Percentiles rank a stretch among this genome's conserved stretches.
Evolutionary conservation across 2,797 vertebrate genomes (phyloP).

Genomic region (Sebastes itinus): DNA sequence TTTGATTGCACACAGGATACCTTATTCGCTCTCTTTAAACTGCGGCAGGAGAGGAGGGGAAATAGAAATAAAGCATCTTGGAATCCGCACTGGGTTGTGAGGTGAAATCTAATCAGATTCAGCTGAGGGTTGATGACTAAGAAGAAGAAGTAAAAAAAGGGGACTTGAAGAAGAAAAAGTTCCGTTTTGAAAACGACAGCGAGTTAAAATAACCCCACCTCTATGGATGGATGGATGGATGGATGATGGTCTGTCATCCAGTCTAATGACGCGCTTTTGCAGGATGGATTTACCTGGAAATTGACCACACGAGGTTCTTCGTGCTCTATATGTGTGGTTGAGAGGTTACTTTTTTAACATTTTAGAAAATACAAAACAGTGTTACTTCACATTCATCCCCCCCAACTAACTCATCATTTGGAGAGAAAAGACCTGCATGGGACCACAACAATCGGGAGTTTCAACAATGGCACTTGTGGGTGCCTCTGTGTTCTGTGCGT

Average conservation of each 20-base stretch:
- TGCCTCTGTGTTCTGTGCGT: slow-evolving; percentile 44
- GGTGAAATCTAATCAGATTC: slow-evolving; percentile 94
- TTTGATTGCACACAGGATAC: slow-evolving; percentile 21
- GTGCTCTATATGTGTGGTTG: not conserved
- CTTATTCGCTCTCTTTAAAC: not conserved
- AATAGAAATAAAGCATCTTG: slow-evolving; percentile 75
- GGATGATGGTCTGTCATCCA: slow-evolving; percentile 40
- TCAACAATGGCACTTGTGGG: slow-evolving; percentile 73
- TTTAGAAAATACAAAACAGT: not conserved
- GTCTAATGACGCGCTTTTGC: slow-evolving; percentile 31
- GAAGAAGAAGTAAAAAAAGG: slow-evolving; percentile 37
- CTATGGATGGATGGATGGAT: slow-evolving; percentile 31
- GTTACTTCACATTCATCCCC: not conserved
- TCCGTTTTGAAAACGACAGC: slow-evolving; percentile 53
- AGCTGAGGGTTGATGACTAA: slow-evolving; percentile 67
- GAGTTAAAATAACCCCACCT: slow-evolving; percentile 39
- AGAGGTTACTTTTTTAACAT: slow-evolving; percentile 15
- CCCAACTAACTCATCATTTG: slow-evolving; percentile 16
- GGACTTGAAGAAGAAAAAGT: slow-evolving; percentile 75
- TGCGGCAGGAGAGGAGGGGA: slow-evolving; percentile 37
- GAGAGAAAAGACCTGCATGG: slow-evolving; percentile 16
- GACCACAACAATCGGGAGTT: slow-evolving; percentile 50
- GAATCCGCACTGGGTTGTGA: slow-evolving; percentile 95
- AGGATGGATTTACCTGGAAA: slow-evolving; percentile 47
- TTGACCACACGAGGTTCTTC: slow-evolving; percentile 1